These are phyloP conservation scores for Thymallus thymallus DNA, from an alignment of 2,113 vertebrate genomes.

Conservation along the genomic window DNA sequence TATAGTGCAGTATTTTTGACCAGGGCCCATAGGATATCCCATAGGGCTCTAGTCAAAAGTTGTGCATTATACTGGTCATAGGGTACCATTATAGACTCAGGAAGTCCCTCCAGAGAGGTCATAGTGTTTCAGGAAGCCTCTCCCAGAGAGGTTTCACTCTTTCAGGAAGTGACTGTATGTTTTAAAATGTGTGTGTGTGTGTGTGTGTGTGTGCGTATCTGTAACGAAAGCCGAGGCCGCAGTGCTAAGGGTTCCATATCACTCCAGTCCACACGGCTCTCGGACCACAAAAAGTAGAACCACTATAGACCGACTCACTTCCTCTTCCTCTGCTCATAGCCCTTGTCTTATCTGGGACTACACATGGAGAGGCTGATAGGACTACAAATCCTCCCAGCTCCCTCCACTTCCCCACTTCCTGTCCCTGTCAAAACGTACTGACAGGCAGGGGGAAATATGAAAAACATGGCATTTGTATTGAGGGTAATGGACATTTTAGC, in stretches of 20 bases:
- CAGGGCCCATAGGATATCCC: no score
- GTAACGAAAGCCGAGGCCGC: constrained; percentile 30
- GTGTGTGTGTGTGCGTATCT: constrained; percentile 45
- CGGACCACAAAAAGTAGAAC: constrained; percentile 63
- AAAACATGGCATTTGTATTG: constrained; percentile 5
- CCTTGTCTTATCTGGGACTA: constrained; percentile 61
- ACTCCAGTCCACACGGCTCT: constrained; percentile 57
- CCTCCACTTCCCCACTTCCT: constrained; percentile 66
- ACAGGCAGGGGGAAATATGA: constrained; percentile 40
- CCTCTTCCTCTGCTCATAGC: constrained; percentile 64
- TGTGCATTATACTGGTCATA: no score
- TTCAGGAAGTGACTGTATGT: constrained; percentile 60
- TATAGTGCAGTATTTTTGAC: no score
- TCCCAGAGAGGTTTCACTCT: constrained; percentile 53
- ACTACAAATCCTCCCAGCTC: constrained; percentile 62
- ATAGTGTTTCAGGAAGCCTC: constrained; percentile 69
- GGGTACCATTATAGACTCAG: no score
- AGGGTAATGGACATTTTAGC: background rate
- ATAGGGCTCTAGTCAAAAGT: constrained; percentile 48
- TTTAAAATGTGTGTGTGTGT: constrained; percentile 12
- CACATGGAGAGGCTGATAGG: constrained; percentile 63
- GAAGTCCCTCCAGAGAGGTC: constrained; percentile 55
- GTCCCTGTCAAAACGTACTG: constrained; percentile 52
- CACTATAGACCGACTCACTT: constrained; percentile 59
- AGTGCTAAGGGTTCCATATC: constrained; percentile 76